Evolutionary conservation across 2,888 invertebrate genomes (phyloP), one percentile per base, ranked within the genome.

Genomic region (Fragum fragum): DNA sequence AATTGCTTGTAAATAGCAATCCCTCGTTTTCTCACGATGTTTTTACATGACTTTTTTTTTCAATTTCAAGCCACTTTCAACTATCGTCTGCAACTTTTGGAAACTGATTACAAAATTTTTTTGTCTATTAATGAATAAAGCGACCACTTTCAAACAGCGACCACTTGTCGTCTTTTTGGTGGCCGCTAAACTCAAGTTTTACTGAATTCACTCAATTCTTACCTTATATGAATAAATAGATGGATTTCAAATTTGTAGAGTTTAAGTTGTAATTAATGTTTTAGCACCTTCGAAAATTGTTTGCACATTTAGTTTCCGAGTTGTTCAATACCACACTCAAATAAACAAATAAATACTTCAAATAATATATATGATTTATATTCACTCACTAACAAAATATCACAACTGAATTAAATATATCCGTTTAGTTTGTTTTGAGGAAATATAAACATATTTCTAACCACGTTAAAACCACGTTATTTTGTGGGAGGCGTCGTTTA

Each of bases 401-500:
- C 47, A 14, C 47, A n/a, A 47, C 5, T 47, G 47, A 47, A 18
- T 9, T 47, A 47, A 14, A n/a, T 47, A 47, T 47, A 9, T 14
- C 16, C 47, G 7, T 9, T 47, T 14, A n/a, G 47, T 47, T 47
- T n/a, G n/a, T 47, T 47, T 47, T n/a, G 14, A n/a, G 47, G 18
- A 47, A 47, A 47, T 47, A 47, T n/a, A n/a, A 47, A 47, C 47
- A 47, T 47, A n/a, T 47, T 47, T 47, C 47, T 47, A 47, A 47
- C 47, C 47, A 47, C 47, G 47, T 47, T 47, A 5, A 9, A 47
- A 47, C 47, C 47, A 47, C 47, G 47, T 47, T 47, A 36, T 36
- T 6, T 6, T 47, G 47, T 47, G n/a, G 47, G 47, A 47, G 14
- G 14, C 47, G 47, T 47, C 57, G 26, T n/a, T 57, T 26, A 57